Percentiles rank a stretch among this genome's conserved stretches.
Evolutionary conservation across 2,113 vertebrate genomes (phyloP).

Genomic region (Pholis gunnellus): DNA sequence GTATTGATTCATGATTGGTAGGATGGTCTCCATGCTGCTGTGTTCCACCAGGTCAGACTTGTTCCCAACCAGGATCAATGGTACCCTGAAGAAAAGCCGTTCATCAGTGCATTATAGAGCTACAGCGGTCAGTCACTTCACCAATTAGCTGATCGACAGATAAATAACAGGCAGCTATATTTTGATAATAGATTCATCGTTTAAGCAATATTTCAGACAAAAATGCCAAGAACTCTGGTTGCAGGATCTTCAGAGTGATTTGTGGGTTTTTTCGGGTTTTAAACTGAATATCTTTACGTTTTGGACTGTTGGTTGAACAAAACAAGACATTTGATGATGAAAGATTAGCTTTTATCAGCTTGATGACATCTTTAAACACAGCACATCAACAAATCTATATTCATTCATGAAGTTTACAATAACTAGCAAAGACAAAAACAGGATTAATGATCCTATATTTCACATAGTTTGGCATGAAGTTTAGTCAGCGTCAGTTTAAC

Average conservation of each 20-base stretch:
- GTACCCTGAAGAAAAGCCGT: conserved; percentile 83
- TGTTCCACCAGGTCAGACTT: conserved; percentile 98
- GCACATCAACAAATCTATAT: background rate
- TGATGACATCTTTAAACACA: background rate
- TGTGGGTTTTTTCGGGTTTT: background rate
- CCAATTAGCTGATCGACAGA: background rate
- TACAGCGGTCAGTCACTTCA: background rate
- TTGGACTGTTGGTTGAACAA: background rate
- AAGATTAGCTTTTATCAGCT: background rate
- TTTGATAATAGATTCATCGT: background rate
- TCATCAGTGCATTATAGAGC: background rate
- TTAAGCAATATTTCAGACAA: background rate
- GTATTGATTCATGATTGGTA: conserved; percentile 99
- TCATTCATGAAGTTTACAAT: background rate
- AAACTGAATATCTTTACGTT: background rate
- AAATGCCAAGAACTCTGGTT: background rate
- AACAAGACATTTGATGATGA: background rate
- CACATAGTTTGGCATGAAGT: background rate
- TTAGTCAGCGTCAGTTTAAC: background rate
- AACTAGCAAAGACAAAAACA: background rate
- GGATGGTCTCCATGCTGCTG: conserved; percentile 99
- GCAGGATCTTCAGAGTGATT: background rate
- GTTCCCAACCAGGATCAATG: conserved; percentile 96
- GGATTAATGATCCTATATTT: background rate
- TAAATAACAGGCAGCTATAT: background rate